Percentiles rank a stretch among this genome's conserved stretches.
Conservation (phyloP, 2,113 vertebrate species). For the Corythornis madagascariensis region DNA sequence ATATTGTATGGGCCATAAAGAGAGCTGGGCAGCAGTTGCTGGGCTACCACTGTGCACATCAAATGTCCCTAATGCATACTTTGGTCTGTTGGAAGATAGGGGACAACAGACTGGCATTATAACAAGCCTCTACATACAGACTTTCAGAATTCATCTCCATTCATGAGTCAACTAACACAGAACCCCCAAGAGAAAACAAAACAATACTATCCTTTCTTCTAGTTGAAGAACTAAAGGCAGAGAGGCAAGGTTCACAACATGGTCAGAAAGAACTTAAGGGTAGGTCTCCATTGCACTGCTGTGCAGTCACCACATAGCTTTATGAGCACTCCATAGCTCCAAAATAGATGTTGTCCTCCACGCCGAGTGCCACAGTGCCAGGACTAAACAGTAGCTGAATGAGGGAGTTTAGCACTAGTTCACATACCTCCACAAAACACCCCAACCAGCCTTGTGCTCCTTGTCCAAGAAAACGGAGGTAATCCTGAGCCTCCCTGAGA, state of each 20-base stretch:
- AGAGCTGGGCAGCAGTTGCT: neutral
- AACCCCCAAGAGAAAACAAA: neutral
- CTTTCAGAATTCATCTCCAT: neutral
- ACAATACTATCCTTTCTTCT: neutral
- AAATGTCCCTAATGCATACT: neutral
- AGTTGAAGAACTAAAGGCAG: neutral
- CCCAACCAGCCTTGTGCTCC: neutral
- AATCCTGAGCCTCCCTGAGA: neutral
- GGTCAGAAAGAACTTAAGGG: neutral
- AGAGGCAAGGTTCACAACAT: neutral
- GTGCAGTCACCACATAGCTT: neutral
- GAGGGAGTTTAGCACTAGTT: neutral
- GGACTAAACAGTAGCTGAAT: neutral
- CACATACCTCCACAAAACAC: neutral
- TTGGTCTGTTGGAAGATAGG: neutral
- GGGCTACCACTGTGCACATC: neutral
- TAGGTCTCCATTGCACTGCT: neutral
- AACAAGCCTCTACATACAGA: neutral
- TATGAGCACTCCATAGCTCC: neutral
- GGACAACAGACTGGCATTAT: neutral
- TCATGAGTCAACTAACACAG: neutral
- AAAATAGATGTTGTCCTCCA: neutral
- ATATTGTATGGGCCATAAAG: neutral
- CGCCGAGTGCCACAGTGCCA: neutral
- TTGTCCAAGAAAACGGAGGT: neutral